Evolutionary conservation across 92 coral and sea anemone species (phyloP).

Genomic region (Blastomussa wellsi): DNA sequence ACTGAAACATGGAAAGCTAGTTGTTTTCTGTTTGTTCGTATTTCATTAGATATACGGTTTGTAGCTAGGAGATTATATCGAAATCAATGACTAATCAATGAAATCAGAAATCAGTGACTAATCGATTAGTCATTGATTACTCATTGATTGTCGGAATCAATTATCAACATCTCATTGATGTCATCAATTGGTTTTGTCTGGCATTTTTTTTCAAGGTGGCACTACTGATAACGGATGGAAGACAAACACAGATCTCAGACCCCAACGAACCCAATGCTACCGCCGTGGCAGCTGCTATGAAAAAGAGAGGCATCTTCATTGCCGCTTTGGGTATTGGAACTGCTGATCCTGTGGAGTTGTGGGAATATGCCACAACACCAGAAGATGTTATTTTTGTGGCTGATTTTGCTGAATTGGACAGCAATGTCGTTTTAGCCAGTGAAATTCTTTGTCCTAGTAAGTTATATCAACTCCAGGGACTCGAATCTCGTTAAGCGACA

Average conservation of each 20-base stretch:
- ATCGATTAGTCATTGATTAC: no score
- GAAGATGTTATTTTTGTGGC: neutral
- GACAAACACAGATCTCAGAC: neutral
- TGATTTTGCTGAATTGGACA: neutral
- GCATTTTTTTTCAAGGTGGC: neutral
- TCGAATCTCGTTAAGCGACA: no score
- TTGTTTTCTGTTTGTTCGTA: no score
- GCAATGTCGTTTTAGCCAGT: neutral
- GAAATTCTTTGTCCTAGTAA: conserved; percentile 32
- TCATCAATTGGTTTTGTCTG: no score
- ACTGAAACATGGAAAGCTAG: no score
- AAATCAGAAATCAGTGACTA: no score
- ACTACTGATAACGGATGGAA: conserved; percentile 31
- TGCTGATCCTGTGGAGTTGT: conserved; percentile 8
- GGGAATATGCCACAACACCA: neutral
- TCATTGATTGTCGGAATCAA: no score
- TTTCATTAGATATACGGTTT: no score
- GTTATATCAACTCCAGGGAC: neutral
- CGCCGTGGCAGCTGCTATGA: neutral
- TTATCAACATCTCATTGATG: no score
- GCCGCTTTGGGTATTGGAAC: neutral
- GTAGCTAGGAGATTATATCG: no score
- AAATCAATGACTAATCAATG: no score
- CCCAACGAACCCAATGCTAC: neutral
- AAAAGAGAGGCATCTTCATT: neutral